Evolutionary conservation across 2,113 vertebrate genomes (phyloP), one percentile per base, ranked within the genome.

Genomic region (Cichladusa arquata): DNA sequence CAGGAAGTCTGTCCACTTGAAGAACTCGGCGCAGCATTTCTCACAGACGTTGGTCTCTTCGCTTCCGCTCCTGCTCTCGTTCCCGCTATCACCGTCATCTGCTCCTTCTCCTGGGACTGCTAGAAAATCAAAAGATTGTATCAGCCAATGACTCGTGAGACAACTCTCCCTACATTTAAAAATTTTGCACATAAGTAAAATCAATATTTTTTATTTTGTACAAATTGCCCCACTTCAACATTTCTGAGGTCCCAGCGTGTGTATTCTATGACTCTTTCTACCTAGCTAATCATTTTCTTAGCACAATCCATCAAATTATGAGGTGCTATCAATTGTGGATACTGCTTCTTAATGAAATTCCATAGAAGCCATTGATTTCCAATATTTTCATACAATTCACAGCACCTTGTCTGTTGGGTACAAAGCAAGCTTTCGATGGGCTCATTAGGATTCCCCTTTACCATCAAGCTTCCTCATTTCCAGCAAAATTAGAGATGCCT

Each of bases 301-400:
- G 98, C 98, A 98, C 99, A 98, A 99, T 99, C 99, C 98, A 99
- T 99, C 98, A 99, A 99, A 99, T 99, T 99, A 99, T 99, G 99
- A 99, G 98, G 98, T 97, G 97, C 98, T 98, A 99, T 99, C 99
- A 99, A 98, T 99, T 98, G 99, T 99, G 98, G 99, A 99, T 99
- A 98, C 99, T 97, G 99, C 98, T 98, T 97, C 99, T 98, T 99
- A 99, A 99, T 99, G 99, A 99, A 99, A 99, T 99, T 99, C 99
- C 99, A 99, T 99, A 99, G 98, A 98, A 98, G 98, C 92, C 97
- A 99, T 99, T 98, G 99, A 99, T 99, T 99, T 99, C 98, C 99
- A 99, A 99, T 99, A 98, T 98, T 99, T 98, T 99, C 98, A 99
- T 99, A 99, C 98, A 98, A 99, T 98, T 99, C 98, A 98, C 99